These are phyloP conservation scores for Drosophila navojoa DNA, from an alignment of 1,140 invertebrate genomes.

Conservation along the genomic window DNA sequence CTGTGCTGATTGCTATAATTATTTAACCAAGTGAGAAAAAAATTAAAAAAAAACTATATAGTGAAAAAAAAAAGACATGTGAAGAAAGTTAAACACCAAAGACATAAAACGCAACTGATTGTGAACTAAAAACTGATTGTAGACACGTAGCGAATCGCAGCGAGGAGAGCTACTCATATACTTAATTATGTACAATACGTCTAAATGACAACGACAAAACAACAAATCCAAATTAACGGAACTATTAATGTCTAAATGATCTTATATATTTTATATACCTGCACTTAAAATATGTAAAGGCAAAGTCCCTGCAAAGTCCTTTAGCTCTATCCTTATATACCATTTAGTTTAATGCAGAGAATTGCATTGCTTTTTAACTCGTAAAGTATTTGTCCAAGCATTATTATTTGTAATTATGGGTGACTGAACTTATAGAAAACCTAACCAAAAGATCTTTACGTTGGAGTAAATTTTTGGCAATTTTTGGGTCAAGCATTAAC, in stretches of 20 bases:
- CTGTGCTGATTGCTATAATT: constrained; percentile 49
- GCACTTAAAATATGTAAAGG: constrained; percentile 50
- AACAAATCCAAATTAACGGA: constrained; percentile 49
- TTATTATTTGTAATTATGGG: constrained; percentile 7
- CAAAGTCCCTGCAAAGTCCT: constrained; percentile 10
- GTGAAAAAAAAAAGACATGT: constrained; percentile 35
- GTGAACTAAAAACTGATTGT: constrained; percentile 51
- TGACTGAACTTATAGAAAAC: constrained; percentile 8
- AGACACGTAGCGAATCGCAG: constrained; percentile 20
- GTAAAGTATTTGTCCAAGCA: constrained; percentile 42
- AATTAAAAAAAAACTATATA: constrained; percentile 21
- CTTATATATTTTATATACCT: constrained; percentile 73
- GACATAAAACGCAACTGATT: constrained; percentile 70
- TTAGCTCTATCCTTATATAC: constrained; percentile 14
- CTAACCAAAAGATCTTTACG: not conserved
- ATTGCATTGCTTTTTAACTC: constrained; percentile 59
- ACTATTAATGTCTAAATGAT: constrained; percentile 39
- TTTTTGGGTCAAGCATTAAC: not conserved
- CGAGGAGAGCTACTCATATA: constrained; percentile 36
- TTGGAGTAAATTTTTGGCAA: not conserved
- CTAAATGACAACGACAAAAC: constrained; percentile 55
- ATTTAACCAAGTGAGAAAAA: constrained; percentile 25
- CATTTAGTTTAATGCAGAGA: constrained; percentile 43
- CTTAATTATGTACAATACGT: constrained; percentile 69
- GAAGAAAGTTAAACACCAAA: constrained; percentile 66